phyloP scores from a whole-genome alignment of 2,797 vertebrate genomes.

The Champsocephalus esox region DNA sequence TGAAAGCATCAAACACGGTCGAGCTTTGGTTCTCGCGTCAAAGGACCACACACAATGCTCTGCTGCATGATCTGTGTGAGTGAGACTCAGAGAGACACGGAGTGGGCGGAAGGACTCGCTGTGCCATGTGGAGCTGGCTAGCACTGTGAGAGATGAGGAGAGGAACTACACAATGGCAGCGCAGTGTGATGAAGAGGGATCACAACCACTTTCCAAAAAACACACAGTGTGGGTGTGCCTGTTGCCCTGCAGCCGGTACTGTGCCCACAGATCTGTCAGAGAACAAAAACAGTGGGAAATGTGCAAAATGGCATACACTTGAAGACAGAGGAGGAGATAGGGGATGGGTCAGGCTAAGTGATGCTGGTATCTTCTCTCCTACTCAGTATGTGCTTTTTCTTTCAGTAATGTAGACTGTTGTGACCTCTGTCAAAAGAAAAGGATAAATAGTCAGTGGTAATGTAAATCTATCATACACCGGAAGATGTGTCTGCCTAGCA shows the following conservation, averaged over 20 bases:
- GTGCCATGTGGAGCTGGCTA: slow-evolving; percentile 75
- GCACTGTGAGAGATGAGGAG: slow-evolving; percentile 52
- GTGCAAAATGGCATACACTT: slow-evolving; percentile 41
- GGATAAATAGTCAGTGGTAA: neutral
- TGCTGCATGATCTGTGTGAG: slow-evolving; percentile 62
- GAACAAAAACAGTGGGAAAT: slow-evolving; percentile 33
- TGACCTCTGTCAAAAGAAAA: neutral
- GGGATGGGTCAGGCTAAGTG: slow-evolving; percentile 20
- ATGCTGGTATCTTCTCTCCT: slow-evolving; percentile 25
- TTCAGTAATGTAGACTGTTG: slow-evolving; percentile 13
- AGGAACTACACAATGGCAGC: slow-evolving; percentile 65
- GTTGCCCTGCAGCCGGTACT: slow-evolving; percentile 57
- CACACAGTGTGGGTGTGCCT: slow-evolving; percentile 72
- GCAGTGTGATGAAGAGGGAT: slow-evolving; percentile 63
- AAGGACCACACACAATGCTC: slow-evolving; percentile 77
- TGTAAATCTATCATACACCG: no score
- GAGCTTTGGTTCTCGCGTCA: slow-evolving; percentile 73
- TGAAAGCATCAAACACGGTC: slow-evolving; percentile 62
- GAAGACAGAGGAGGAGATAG: slow-evolving; percentile 30
- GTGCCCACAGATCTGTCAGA: slow-evolving; percentile 48
- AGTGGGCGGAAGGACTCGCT: slow-evolving; percentile 75
- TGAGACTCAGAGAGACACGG: slow-evolving; percentile 56
- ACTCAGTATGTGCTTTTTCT: slow-evolving; percentile 4
- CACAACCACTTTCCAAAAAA: slow-evolving; percentile 69
- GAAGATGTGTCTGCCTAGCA: no score